Conservation (phyloP, 2,113 vertebrate species). For the Nibea coibor region DNA sequence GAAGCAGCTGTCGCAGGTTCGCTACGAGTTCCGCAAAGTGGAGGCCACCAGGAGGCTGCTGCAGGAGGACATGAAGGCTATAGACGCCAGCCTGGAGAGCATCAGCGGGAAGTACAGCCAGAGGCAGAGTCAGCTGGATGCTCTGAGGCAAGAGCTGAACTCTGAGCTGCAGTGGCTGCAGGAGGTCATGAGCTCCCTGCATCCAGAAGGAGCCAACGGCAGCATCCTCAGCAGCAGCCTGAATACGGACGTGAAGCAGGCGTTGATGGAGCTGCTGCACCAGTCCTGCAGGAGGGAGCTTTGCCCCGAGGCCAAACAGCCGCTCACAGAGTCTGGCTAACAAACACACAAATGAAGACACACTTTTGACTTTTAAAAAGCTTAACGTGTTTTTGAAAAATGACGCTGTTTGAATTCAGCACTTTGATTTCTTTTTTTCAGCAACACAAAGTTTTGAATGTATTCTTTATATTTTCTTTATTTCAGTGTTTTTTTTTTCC, state of each 20-base stretch:
- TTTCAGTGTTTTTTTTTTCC: not conserved
- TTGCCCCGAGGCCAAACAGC: constrained; percentile 78
- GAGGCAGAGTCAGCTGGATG: constrained; percentile 84
- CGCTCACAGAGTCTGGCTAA: constrained; percentile 71
- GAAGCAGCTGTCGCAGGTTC: constrained; percentile 88
- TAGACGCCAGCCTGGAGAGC: constrained; percentile 74
- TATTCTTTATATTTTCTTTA: constrained; percentile 14
- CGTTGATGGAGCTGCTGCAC: constrained; percentile 84
- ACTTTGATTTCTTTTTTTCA: constrained; percentile 6
- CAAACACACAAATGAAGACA: not conserved
- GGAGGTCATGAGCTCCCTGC: constrained; percentile 84
- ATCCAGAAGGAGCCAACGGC: constrained; percentile 65
- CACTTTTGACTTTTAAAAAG: not conserved
- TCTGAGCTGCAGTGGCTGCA: constrained; percentile 88
- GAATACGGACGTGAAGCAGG: constrained; percentile 80
- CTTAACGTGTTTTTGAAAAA: not conserved
- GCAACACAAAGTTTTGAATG: constrained; percentile 27
- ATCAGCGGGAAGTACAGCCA: constrained; percentile 79
- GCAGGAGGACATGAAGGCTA: constrained; percentile 82
- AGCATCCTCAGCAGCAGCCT: constrained; percentile 68
- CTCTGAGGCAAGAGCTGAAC: constrained; percentile 86
- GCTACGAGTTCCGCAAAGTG: constrained; percentile 86
- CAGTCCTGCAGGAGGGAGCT: constrained; percentile 81
- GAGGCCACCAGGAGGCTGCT: constrained; percentile 86
- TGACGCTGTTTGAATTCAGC: not conserved